phyloP scores from a whole-genome alignment of 2,888 invertebrate species.

The Synanthedon vespiformis region DNA sequence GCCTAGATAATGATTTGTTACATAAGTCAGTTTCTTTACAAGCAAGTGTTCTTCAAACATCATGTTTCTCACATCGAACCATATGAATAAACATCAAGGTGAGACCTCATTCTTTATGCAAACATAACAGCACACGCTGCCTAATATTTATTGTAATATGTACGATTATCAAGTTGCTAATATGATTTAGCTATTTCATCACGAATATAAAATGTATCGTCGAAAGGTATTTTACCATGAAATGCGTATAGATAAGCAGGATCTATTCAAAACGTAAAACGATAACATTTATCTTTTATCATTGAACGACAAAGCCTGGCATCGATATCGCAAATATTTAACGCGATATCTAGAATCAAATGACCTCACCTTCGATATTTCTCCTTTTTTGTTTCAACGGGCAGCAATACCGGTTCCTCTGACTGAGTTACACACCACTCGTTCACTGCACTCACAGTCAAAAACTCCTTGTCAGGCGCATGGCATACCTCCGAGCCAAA shows the following conservation, averaged over 20 bases:
- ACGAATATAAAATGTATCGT: too few species aligned
- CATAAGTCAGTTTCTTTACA: background rate
- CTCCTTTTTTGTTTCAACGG: conserved; percentile 62
- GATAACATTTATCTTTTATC: conserved; percentile 45
- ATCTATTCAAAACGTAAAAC: conserved; percentile 27
- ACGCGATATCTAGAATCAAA: conserved; percentile 12
- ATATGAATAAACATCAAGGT: conserved; percentile 65
- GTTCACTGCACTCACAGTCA: conserved; percentile 66
- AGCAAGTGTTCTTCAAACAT: conserved; percentile 16
- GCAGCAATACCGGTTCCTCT: conserved; percentile 49
- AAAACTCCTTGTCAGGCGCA: conserved; percentile 56
- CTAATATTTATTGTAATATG: too few species aligned
- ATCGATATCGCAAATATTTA: conserved; percentile 50
- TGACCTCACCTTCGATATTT: conserved; percentile 66
- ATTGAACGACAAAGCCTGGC: conserved; percentile 34
- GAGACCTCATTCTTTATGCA: conserved; percentile 35
- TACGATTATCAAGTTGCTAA: too few species aligned
- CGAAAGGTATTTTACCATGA: too few species aligned
- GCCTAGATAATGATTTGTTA: background rate
- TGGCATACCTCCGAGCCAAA: conserved; percentile 65
- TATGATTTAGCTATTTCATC: too few species aligned
- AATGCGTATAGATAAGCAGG: too few species aligned
- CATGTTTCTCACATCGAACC: conserved; percentile 28
- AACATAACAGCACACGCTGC: conserved; percentile 13
- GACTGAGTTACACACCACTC: conserved; percentile 64